Conservation (phyloP, 2,113 vertebrate genomes). For the Hyperoodon ampullatus region DNA sequence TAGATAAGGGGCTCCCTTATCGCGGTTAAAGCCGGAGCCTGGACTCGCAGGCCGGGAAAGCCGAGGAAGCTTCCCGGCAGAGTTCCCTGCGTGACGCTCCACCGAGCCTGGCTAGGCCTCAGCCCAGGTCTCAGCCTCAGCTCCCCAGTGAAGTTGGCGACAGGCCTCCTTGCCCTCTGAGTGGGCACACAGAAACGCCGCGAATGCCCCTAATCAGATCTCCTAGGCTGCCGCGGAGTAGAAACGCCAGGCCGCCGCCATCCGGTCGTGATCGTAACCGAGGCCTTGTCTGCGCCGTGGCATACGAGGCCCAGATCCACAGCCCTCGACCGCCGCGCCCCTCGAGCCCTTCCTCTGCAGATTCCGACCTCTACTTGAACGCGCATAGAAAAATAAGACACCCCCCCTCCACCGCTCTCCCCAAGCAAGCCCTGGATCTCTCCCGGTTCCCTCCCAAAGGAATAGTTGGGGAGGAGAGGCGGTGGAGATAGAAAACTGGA, state of each 20-base stretch:
- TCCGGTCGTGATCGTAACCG: constrained; percentile 97
- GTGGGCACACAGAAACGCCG: constrained; percentile 84
- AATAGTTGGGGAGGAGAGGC: neutral
- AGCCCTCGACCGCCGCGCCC: neutral
- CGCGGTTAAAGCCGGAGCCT: neutral
- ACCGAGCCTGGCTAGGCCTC: neutral
- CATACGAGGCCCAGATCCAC: constrained; percentile 35
- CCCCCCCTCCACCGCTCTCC: neutral
- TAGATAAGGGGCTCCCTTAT: neutral
- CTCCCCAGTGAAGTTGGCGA: neutral
- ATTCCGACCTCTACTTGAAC: neutral
- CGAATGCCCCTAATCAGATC: constrained; percentile 75
- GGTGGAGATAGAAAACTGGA: neutral
- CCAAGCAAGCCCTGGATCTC: neutral
- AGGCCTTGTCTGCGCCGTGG: constrained; percentile 91
- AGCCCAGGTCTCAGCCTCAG: neutral
- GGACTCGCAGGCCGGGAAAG: neutral
- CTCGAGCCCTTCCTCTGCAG: neutral
- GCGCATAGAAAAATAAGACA: neutral
- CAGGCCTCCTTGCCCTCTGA: constrained; percentile 79
- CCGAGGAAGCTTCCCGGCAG: neutral
- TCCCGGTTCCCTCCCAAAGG: neutral
- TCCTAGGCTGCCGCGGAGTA: constrained; percentile 85
- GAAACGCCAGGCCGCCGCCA: constrained; percentile 88
- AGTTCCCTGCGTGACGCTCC: neutral